Evolutionary conservation across 2,888 invertebrate genomes (phyloP), one percentile per base, ranked within the genome.

Genomic region (Dicyrtomina minuta): DNA sequence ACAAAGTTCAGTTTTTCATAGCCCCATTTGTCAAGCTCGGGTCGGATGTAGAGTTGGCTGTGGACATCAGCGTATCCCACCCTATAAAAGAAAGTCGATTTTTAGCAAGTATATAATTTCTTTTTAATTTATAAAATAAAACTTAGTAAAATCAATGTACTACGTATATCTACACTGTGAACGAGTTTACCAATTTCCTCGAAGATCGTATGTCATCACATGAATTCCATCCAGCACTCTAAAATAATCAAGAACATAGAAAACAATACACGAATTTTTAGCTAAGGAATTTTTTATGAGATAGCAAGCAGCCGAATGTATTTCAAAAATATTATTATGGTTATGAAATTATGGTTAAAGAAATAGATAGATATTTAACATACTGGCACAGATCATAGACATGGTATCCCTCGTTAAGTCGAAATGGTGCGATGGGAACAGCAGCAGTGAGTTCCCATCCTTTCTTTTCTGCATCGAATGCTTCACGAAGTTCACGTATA

Each of bases 371-470:
- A n/a, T n/a, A 46, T 17, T 22, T 22, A n/a, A 58, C 89, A 86
- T 83, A 93, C 92, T 89, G 86, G 87, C 93, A 93, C 59, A 94
- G 83, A 81, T 93, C 93, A 15, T 92, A 91, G 8, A 94, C 93
- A 80, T 93, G 92, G 80, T 94, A 94, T 0, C 93, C 94, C 82
- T 93, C 93, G 81, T 92, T 89, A 43, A 94, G 84, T 39, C 93
- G 84, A 81, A 93, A 93, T 81, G 90, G 91, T 2, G 93, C 92
- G 53, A 94, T 85, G 0, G 93, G 93, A 6, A 93, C 93, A 0
- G 93, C 93, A 83, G 92, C 93, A 0, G 93, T 93, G 58, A 94
- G 87, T 81, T 94, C 92, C 92, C 93, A 93, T 33, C 88, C 88
- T 77, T 87, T 88, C 1, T 87, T 87, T 66, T 86, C 88, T 46